phyloP scores from a whole-genome alignment of 2,888 invertebrate species.

The Synanthedon andrenaeformis region DNA sequence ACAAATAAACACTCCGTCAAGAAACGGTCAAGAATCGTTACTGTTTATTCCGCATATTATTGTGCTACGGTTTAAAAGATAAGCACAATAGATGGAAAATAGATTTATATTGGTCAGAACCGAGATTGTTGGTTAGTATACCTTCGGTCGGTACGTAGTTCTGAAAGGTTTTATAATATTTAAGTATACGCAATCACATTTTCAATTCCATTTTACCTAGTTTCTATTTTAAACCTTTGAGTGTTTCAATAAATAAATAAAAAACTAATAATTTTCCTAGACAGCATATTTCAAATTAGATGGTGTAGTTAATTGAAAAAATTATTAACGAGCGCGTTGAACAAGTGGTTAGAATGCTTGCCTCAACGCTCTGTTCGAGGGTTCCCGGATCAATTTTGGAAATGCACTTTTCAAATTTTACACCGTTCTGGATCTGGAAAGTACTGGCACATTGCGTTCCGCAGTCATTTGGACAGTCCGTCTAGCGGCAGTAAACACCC shows the following conservation, averaged over 20 bases:
- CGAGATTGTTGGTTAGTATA: background rate
- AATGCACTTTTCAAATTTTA: too few species aligned
- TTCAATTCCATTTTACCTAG: background rate
- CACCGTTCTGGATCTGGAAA: too few species aligned
- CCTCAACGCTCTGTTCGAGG: too few species aligned
- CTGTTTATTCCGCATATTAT: background rate
- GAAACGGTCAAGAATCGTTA: background rate
- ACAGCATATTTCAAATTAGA: too few species aligned
- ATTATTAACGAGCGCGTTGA: too few species aligned
- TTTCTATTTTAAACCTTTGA: background rate
- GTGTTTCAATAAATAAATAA: background rate
- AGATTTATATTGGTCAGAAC: background rate
- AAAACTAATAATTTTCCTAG: background rate
- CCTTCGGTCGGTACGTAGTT: background rate
- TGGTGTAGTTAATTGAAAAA: too few species aligned
- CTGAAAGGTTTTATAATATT: constrained; percentile 4
- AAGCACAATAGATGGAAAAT: background rate
- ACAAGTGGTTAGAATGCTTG: too few species aligned
- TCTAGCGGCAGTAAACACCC: too few species aligned
- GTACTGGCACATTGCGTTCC: too few species aligned
- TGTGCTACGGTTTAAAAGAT: background rate
- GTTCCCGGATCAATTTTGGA: too few species aligned
- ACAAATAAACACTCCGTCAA: too few species aligned
- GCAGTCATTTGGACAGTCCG: too few species aligned
- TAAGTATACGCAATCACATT: background rate